Conservation (phyloP, 2,797 vertebrate genomes). For the Hybognathus amarus region DNA sequence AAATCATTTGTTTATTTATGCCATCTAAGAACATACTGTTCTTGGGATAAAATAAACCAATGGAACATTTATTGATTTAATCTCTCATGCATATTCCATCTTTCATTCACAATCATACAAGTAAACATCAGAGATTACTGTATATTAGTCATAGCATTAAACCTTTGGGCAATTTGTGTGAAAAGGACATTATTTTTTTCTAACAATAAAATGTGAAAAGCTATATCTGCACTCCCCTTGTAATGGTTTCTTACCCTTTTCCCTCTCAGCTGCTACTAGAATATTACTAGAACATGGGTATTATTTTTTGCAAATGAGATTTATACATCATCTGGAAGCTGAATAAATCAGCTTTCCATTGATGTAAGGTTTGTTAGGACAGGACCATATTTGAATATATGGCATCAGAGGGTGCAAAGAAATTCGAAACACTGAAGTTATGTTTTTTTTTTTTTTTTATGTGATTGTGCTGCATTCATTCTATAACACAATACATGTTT, state of each 20-base stretch:
- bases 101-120: slow-evolving; percentile 12
- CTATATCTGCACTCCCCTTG: neutral
- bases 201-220: neutral
- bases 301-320: too few species aligned
- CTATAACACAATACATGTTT: too few species aligned
- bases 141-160: slow-evolving; percentile 28
- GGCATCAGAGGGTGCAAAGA: too few species aligned
- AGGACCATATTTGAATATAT: too few species aligned
- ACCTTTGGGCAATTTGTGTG: neutral
- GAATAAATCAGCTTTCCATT: too few species aligned
- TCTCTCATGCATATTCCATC: slow-evolving; percentile 64
- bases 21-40: slow-evolving; percentile 32
- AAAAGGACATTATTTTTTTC: neutral
- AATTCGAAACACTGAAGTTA: too few species aligned
- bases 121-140: slow-evolving; percentile 22
- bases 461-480: too few species aligned
- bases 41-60: slow-evolving; percentile 55
- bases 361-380: too few species aligned
- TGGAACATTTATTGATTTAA: slow-evolving; percentile 64
- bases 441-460: too few species aligned
- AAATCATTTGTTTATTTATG: slow-evolving; percentile 15
- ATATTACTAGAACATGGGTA: too few species aligned
- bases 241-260: neutral
- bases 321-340: too few species aligned
- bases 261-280: neutral